Evolutionary conservation across 2,797 vertebrate species (phyloP).

Genomic region (Oreochromis grahami): DNA sequence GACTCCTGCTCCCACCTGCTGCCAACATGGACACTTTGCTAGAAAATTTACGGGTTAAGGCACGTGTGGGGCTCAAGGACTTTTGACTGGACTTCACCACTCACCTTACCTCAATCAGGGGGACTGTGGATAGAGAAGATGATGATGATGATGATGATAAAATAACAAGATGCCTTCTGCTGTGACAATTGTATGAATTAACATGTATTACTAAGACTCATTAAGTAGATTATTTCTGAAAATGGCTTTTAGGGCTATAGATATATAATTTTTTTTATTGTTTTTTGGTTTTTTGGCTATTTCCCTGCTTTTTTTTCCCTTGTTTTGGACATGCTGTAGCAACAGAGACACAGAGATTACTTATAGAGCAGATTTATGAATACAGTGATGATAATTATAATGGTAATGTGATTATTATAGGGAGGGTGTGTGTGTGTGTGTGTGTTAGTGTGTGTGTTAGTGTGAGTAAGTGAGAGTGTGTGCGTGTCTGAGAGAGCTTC

Average conservation of each 20-base stretch:
- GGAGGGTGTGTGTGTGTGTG: constrained; percentile 38
- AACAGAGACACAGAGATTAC: constrained; percentile 61
- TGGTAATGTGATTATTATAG: constrained; percentile 60
- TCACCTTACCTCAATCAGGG: constrained; percentile 31
- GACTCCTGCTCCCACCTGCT: constrained; percentile 11
- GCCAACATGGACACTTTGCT: constrained; percentile 12
- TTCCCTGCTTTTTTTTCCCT: constrained; percentile 21
- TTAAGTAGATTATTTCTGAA: constrained; percentile 63
- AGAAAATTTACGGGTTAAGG: constrained; percentile 37
- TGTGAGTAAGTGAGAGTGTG: background rate
- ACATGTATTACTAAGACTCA: constrained; percentile 65
- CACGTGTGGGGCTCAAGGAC: constrained; percentile 13
- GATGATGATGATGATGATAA: constrained; percentile 27
- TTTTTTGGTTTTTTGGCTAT: constrained; percentile 20
- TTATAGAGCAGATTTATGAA: constrained; percentile 57
- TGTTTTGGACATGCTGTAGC: constrained; percentile 46
- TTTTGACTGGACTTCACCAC: constrained; percentile 46
- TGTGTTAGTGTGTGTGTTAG: background rate
- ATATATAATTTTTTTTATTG: constrained; percentile 57
- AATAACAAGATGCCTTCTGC: constrained; percentile 77
- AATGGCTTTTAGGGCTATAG: constrained; percentile 59
- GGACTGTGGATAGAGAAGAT: constrained; percentile 44
- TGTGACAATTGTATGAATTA: constrained; percentile 76
- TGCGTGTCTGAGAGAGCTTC: background rate
- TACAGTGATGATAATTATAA: constrained; percentile 36